phyloP scores from a whole-genome alignment of 1,140 invertebrate genomes.

The Tetragnatha versicolor region DNA sequence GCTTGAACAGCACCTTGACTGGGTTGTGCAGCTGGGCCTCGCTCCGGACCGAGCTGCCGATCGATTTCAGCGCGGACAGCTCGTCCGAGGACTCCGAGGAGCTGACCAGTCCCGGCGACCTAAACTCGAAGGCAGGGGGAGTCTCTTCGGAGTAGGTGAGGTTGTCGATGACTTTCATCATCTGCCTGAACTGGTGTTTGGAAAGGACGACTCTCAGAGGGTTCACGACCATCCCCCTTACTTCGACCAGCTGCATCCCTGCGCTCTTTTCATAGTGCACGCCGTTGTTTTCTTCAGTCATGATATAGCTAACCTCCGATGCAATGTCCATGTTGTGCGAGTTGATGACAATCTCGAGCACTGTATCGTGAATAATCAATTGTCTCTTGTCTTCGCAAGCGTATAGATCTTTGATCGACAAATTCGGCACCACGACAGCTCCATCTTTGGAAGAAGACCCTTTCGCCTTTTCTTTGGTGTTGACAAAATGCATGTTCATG shows the following conservation, averaged over 20 bases:
- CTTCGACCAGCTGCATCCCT: constrained; percentile 64
- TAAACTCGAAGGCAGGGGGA: not conserved
- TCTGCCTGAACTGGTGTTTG: constrained; percentile 86
- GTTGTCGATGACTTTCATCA: constrained; percentile 74
- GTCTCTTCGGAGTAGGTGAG: constrained; percentile 58
- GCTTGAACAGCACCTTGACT: constrained; percentile 56
- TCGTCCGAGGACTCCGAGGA: constrained; percentile 10
- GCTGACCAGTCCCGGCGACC: not conserved
- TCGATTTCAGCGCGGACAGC: not conserved
- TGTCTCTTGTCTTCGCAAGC: constrained; percentile 70
- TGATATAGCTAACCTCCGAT: not conserved
- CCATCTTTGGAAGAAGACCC: constrained; percentile 39
- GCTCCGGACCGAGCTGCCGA: not conserved
- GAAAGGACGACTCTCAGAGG: constrained; percentile 84
- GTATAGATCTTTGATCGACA: constrained; percentile 72
- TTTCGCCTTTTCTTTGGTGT: constrained; percentile 62
- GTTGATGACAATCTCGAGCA: constrained; percentile 68
- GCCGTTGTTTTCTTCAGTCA: not conserved
- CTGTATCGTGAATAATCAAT: constrained; percentile 83
- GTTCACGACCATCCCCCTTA: constrained; percentile 82
- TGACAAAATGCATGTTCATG: constrained; percentile 86
- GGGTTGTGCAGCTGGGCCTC: constrained; percentile 39
- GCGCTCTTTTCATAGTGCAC: constrained; percentile 7
- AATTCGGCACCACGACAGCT: constrained; percentile 61
- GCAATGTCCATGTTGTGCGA: constrained; percentile 21